These are phyloP conservation scores for Sceliomorpha sp. DNA, from an alignment of 2,888 invertebrate genomes.

Conservation along the genomic window DNA sequence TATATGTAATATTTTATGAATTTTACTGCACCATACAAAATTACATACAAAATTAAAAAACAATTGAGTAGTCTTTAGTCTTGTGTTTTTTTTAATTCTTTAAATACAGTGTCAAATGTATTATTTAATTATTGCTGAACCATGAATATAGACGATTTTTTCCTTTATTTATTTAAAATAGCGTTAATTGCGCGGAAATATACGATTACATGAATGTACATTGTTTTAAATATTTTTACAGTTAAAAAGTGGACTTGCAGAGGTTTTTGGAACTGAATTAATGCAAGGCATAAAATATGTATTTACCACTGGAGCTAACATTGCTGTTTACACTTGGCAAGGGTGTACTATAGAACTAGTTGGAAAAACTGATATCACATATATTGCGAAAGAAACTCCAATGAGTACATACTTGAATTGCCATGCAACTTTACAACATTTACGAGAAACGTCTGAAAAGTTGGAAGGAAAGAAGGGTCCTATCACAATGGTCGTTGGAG, in stretches of 20 bases:
- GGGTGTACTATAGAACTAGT: conserved; percentile 92
- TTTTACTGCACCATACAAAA: no score
- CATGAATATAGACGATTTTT: no score
- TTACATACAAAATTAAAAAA: no score
- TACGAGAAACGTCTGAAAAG: conserved; percentile 90
- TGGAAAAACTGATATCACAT: conserved; percentile 95
- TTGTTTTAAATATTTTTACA: conserved; percentile 80
- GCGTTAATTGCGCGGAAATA: no score
- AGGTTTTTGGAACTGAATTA: conserved; percentile 97
- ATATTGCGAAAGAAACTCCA: conserved; percentile 97
- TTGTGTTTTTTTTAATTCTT: no score
- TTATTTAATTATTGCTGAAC: no score
- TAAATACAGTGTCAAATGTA: no score
- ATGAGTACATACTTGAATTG: conserved; percentile 98
- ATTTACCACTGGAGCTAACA: conserved; percentile 94
- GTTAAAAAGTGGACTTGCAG: conserved; percentile 94
- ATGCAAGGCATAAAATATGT: conserved; percentile 95
- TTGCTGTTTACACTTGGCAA: conserved; percentile 98
- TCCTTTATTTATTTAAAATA: no score
- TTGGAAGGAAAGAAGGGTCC: conserved; percentile 87
- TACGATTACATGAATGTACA: no score
- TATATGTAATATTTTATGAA: no score
- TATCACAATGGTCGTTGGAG: conserved; percentile 94
- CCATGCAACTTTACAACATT: conserved; percentile 95
- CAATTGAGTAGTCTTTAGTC: no score